Percentiles rank a stretch among this genome's conserved stretches.
Evolutionary conservation across 2,113 vertebrate species (phyloP).

Genomic region (Rhynchomys soricoides): DNA sequence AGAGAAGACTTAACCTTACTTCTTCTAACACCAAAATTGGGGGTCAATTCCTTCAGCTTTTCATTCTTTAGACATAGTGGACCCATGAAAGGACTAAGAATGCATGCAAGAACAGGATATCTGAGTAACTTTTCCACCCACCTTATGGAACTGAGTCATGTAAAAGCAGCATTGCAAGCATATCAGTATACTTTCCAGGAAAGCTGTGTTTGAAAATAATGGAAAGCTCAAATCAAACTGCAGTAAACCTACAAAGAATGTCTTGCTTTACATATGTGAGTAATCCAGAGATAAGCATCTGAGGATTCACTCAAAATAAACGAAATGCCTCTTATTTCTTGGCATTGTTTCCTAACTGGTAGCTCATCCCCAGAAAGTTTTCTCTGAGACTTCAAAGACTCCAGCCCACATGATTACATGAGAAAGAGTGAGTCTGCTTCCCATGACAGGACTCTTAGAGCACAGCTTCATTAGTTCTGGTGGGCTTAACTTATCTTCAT

Average conservation of each 20-base stretch:
- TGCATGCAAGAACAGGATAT: not conserved
- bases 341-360: not conserved
- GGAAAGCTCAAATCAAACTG: slow-evolving; percentile 2
- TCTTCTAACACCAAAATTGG: not conserved
- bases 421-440: not conserved
- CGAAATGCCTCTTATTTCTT: not conserved
- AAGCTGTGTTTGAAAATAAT: not conserved
- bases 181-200: not conserved
- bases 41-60: not conserved
- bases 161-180: not conserved
- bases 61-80: not conserved
- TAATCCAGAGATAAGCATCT: not conserved
- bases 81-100: not conserved
- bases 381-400: not conserved
- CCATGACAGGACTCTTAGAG: not conserved
- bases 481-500: not conserved
- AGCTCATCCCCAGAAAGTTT: not conserved
- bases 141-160: too few species aligned
- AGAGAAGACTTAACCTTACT: not conserved
- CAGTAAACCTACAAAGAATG: not conserved
- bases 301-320: not conserved
- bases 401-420: not conserved
- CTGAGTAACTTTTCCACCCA: not conserved
- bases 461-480: not conserved
- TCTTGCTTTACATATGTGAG: not conserved